Evolutionary conservation across 1,140 invertebrate genomes (phyloP).

Genomic region (Pectinophora gossypiella): DNA sequence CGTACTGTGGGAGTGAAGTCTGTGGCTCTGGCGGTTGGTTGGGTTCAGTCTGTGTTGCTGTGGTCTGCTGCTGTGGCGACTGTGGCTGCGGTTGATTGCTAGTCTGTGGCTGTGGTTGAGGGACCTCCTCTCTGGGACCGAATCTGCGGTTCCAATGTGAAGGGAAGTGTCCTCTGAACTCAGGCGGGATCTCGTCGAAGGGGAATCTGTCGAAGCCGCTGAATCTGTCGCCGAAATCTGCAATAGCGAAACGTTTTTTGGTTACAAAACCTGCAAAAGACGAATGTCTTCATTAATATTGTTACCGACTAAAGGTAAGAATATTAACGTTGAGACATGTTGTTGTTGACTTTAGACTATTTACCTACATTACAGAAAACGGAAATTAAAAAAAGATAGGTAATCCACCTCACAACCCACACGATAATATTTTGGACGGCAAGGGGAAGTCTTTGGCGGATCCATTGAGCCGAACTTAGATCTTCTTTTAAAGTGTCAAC

Average conservation of each 20-base stretch:
- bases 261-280: constrained; percentile 34
- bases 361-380: too few relatives aligned
- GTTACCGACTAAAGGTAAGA: background rate
- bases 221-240: constrained; percentile 65
- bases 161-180: constrained; percentile 78
- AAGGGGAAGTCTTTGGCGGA: too few relatives aligned
- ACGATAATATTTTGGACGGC: too few relatives aligned
- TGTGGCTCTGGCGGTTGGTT: constrained; percentile 31
- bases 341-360: too few relatives aligned
- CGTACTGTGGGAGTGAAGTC: constrained; percentile 79
- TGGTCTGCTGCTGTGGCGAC: constrained; percentile 49
- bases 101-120: constrained; percentile 26
- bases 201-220: constrained; percentile 75
- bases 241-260: constrained; percentile 48
- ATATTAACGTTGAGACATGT: constrained; percentile 7
- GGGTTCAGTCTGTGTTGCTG: constrained; percentile 73
- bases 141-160: constrained; percentile 70
- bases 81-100: constrained; percentile 27
- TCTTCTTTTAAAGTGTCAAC: too few relatives aligned
- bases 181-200: constrained; percentile 77
- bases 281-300: background rate
- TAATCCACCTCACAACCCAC: too few relatives aligned
- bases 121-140: constrained; percentile 45
- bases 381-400: too few relatives aligned
- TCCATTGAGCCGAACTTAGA: too few relatives aligned